Evolutionary conservation across 37 sponge, comb jelly and placozoan genomes (phyloP).

Genomic region (Cladorhizidae sp.): DNA sequence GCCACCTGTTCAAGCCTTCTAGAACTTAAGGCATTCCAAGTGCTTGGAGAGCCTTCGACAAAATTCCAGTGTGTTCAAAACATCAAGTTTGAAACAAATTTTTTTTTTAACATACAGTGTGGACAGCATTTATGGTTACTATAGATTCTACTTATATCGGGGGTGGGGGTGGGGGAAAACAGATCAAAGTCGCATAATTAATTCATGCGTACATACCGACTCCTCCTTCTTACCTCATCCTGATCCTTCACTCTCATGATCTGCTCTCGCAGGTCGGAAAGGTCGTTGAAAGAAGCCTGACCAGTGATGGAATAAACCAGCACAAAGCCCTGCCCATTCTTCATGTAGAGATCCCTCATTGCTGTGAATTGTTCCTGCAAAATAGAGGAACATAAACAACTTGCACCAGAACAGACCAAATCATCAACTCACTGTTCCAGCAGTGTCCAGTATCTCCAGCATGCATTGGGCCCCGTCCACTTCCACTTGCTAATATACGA

Average conservation of each 20-base stretch:
- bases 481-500: conserved; percentile 94
- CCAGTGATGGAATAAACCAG: conserved; percentile 98
- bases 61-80: neutral
- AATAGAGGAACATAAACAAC: neutral
- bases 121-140: neutral
- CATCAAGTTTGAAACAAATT: neutral
- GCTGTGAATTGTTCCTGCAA: conserved; percentile 99
- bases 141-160: neutral
- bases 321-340: conserved; percentile 99
- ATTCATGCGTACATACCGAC: neutral
- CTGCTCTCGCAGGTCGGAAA: conserved; percentile 93
- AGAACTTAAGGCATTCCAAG: neutral
- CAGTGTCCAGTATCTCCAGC: conserved; percentile 98
- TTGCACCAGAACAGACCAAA: neutral
- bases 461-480: conserved; percentile 98
- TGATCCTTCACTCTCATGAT: conserved; percentile 97
- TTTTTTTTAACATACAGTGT: neutral
- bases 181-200: neutral
- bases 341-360: conserved; percentile 99
- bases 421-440: conserved; percentile 89
- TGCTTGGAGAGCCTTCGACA: neutral
- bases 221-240: conserved; percentile 85
- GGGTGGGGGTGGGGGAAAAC: neutral
- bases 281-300: conserved; percentile 97
- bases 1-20: too few species aligned